Evolutionary conservation across 2,113 vertebrate genomes (phyloP).

Genomic region (Oreochromis spilurus): DNA sequence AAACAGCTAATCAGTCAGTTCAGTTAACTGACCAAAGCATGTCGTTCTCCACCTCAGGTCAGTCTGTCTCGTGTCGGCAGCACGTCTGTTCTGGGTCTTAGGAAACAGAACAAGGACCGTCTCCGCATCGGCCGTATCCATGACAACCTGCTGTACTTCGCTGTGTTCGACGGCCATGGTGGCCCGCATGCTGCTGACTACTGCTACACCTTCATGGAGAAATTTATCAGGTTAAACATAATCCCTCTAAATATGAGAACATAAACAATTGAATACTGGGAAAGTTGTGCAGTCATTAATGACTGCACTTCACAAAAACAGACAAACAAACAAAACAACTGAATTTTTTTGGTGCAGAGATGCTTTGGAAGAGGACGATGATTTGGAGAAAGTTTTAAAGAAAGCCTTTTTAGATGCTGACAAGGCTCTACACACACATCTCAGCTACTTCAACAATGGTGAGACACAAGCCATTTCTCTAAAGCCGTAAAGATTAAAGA

Average conservation of each 20-base stretch:
- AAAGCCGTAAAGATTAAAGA: neutral
- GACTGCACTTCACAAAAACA: neutral
- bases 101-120: constrained; percentile 85
- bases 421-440: constrained; percentile 78
- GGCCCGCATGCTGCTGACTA: constrained; percentile 84
- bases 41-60: constrained; percentile 49
- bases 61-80: constrained; percentile 80
- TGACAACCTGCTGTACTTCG: constrained; percentile 82
- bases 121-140: constrained; percentile 74
- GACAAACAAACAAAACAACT: neutral
- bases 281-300: neutral
- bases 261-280: neutral
- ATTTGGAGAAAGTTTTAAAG: constrained; percentile 85
- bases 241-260: neutral
- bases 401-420: constrained; percentile 88
- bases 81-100: constrained; percentile 78
- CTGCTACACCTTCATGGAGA: constrained; percentile 84
- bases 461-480: constrained; percentile 43
- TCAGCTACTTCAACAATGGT: constrained; percentile 82
- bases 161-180: constrained; percentile 85
- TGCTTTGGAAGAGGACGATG: constrained; percentile 80
- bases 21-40: neutral
- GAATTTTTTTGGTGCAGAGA: constrained; percentile 68
- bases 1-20: neutral
- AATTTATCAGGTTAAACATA: constrained; percentile 66